These are phyloP conservation scores for Thalassophryne amazonica DNA, from an alignment of 2,797 vertebrate species.

Conservation along the genomic window DNA sequence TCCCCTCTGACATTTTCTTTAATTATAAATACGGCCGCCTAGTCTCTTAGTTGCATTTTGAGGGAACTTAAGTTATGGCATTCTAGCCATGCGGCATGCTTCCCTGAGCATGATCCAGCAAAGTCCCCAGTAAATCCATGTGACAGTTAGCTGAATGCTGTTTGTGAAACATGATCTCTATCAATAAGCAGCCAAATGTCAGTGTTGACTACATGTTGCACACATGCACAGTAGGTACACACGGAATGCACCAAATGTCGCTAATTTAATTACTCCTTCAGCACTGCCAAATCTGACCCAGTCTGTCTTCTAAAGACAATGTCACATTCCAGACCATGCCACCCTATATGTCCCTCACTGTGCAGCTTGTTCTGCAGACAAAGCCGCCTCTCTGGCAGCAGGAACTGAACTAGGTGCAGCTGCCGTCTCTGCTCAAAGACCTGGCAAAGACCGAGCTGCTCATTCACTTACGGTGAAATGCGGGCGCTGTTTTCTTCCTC, in stretches of 20 bases:
- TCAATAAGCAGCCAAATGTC: not conserved
- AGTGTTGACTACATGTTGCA: not conserved
- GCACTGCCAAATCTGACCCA: slow-evolving; percentile 12
- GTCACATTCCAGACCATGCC: slow-evolving; percentile 51
- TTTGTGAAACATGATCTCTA: too few species aligned
- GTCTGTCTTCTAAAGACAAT: slow-evolving; percentile 24
- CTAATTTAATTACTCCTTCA: slow-evolving; percentile 11
- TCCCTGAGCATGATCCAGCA: too few species aligned
- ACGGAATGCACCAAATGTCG: slow-evolving; percentile 7
- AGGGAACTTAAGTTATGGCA: too few species aligned
- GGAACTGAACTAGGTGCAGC: slow-evolving; percentile 54
- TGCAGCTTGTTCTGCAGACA: slow-evolving; percentile 39
- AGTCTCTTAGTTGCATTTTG: too few species aligned
- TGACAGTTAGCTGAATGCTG: too few species aligned
- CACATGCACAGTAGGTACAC: not conserved
- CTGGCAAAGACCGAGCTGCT: slow-evolving; percentile 35
- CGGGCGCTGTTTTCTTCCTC: slow-evolving; percentile 35
- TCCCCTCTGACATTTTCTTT: too few species aligned
- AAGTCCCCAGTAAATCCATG: too few species aligned
- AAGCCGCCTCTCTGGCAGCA: slow-evolving; percentile 45
- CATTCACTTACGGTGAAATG: slow-evolving; percentile 54
- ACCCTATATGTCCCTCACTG: slow-evolving; percentile 29
- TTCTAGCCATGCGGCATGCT: too few species aligned
- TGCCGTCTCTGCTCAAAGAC: slow-evolving; percentile 46
- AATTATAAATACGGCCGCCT: too few species aligned